A percentile compares a stretch with the other conserved stretches of the same genome.
Conservation (phyloP, 2,888 invertebrate species). For the Diarsia dahlii region DNA sequence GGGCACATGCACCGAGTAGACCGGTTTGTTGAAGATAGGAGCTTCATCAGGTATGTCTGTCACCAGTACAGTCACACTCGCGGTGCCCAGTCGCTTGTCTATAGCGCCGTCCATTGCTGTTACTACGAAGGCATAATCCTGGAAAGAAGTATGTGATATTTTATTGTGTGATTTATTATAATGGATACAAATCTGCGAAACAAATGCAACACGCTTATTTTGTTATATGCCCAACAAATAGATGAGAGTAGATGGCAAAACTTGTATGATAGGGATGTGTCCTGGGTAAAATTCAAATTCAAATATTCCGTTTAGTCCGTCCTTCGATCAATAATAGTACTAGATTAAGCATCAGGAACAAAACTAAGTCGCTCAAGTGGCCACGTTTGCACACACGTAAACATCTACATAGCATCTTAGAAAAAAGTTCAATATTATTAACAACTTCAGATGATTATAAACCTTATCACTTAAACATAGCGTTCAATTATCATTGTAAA, state of each 20-base stretch:
- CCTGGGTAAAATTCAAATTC: too few species aligned
- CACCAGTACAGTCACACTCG: constrained; percentile 95
- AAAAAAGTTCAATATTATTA: too few species aligned
- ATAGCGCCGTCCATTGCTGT: constrained; percentile 97
- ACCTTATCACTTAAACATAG: too few species aligned
- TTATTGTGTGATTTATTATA: background rate
- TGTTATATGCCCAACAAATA: background rate
- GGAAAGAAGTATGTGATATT: constrained; percentile 57
- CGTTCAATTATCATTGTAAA: too few species aligned
- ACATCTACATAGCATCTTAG: too few species aligned
- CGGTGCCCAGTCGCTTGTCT: constrained; percentile 96
- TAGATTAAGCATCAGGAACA: too few species aligned
- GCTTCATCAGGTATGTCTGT: constrained; percentile 95
- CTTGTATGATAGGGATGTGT: background rate
- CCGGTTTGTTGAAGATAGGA: constrained; percentile 93
- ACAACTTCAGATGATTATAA: too few species aligned
- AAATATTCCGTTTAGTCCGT: too few species aligned
- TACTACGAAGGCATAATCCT: constrained; percentile 96
- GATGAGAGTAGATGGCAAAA: background rate
- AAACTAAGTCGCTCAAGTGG: too few species aligned
- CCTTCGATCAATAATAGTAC: too few species aligned
- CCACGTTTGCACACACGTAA: too few species aligned
- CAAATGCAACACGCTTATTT: background rate
- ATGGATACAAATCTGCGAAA: background rate
- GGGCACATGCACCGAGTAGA: constrained; percentile 95